phyloP scores from a whole-genome alignment of 2,113 vertebrate genomes.

The Oriolus oriolus region DNA sequence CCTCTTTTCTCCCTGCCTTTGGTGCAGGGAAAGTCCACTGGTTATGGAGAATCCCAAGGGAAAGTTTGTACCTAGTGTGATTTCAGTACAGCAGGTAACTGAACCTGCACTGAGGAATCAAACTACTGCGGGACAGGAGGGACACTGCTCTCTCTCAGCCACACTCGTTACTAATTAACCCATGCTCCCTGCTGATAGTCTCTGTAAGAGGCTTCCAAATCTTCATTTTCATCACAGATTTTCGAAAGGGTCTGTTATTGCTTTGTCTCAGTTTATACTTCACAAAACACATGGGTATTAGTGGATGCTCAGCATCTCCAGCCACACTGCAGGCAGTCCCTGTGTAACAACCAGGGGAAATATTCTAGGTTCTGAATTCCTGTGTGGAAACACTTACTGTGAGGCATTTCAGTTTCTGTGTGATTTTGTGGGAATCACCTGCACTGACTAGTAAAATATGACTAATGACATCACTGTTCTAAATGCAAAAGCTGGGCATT shows the following conservation, averaged over 20 bases:
- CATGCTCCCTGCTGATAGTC: neutral
- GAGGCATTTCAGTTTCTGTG: neutral
- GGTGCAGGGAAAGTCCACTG: neutral
- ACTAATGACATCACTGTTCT: neutral
- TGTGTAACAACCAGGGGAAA: neutral
- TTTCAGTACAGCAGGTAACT: neutral
- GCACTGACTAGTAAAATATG: neutral
- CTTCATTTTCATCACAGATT: neutral
- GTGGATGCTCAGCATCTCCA: neutral
- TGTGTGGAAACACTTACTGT: neutral
- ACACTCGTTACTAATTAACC: neutral
- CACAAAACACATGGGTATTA: neutral
- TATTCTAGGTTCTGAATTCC: neutral
- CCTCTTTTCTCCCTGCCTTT: neutral
- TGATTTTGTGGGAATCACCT: neutral
- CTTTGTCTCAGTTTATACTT: neutral
- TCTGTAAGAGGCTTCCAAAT: neutral
- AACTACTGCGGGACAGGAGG: neutral
- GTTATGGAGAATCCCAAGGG: neutral
- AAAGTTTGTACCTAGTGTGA: fast-evolving
- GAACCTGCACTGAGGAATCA: neutral
- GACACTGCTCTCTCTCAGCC: neutral
- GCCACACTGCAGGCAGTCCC: neutral
- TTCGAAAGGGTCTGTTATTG: neutral
- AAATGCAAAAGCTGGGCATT: neutral